Conservation (phyloP, 37 sponge, comb jelly and placozoan genomes). For the Mnemiopsis leidyi region DNA sequence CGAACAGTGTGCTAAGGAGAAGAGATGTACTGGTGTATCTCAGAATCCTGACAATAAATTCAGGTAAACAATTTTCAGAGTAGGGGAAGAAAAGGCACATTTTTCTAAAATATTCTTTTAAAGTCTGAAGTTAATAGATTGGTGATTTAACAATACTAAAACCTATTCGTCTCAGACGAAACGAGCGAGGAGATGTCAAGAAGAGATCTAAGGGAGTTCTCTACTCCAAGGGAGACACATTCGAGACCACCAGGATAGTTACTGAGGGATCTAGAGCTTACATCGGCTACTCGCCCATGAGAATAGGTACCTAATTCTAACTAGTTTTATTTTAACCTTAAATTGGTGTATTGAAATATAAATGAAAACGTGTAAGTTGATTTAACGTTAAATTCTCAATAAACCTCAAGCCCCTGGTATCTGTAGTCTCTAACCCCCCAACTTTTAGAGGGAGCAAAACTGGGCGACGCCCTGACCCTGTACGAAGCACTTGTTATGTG, state of each 20-base stretch:
- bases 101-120: no score
- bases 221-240: slow-evolving; percentile 7
- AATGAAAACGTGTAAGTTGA: no score
- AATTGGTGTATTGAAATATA: no score
- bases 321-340: no score
- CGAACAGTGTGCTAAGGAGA: neutral
- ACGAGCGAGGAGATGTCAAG: neutral
- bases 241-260: neutral
- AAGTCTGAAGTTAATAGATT: no score
- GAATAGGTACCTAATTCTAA: neutral
- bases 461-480: neutral
- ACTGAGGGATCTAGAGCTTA: neutral
- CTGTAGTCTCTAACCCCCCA: no score
- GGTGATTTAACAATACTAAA: neutral
- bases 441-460: neutral
- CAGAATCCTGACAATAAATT: neutral
- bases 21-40: neutral
- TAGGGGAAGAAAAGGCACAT: no score
- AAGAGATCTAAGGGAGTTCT: neutral
- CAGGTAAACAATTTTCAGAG: no score
- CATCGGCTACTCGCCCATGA: neutral
- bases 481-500: neutral
- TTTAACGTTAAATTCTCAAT: neutral
- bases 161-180: neutral
- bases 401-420: neutral